Evolutionary conservation across 2,888 invertebrate genomes (phyloP), one percentile per base, ranked within the genome.

Genomic region (Tortricodes alternella): DNA sequence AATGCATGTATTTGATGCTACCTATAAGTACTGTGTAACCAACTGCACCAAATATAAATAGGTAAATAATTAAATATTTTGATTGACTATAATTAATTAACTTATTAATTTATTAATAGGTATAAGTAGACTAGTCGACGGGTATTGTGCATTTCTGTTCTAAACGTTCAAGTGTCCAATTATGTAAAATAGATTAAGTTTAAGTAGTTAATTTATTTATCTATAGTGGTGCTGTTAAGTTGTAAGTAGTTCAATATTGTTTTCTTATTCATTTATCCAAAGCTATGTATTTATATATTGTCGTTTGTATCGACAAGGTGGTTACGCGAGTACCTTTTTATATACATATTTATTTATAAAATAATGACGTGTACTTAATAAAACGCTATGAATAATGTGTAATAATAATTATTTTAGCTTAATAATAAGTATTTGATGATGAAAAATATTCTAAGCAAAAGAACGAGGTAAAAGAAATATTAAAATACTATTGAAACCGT

Each of bases 281-380:
- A 61, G 49, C 63, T 59, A 59, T 64, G 52, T 66, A 59, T 68
- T 60, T 70, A 66, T 72, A 64, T 69, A 72, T 71, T 73, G 71
- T 77, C 71, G 70, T 60, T 65, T 23, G 29, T 64, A 62, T 62
- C 65, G 74, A 74, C 81, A 71, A 77, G 87, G 84, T 86, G 86
- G 88, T 89, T 89, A 85, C 86, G 85, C 85, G 85, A 85, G 90
- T 90, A 90, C 90, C 90, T 90, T 87, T 53, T 85, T 76, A 74
- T 74, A 76, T 73, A 70, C 53, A 64, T 71, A 68, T 75, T 63
- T 72, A 65, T 68, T 66, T 70, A 73, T 68, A 73, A 61, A 66
- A 65, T 64, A 63, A 62, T 63, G 58, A 65, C 61, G 58, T 67
- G 58, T 68, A 64, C 60, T 61, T 63, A 58, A 65, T 58, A 53